Conservation (phyloP, 2,113 vertebrate species). For the rabbit (Oryctolagus cuniculus) region DNA sequence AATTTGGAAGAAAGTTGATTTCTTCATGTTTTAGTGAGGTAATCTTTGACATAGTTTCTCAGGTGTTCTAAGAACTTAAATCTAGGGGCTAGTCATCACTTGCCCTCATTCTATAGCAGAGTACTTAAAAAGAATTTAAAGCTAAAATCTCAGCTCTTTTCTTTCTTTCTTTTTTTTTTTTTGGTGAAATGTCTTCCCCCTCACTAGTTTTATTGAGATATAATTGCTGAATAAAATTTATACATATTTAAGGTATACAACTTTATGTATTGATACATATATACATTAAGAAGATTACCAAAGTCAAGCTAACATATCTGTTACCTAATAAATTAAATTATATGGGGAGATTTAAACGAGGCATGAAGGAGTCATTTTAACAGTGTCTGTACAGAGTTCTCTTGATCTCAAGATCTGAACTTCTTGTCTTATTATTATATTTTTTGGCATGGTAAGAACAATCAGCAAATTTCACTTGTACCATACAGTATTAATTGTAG, state of each 20-base stretch:
- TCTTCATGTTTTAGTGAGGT: conserved; percentile 40
- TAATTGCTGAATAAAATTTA: conserved; percentile 9
- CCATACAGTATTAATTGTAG: neutral
- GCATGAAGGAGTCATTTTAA: neutral
- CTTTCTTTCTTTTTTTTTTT: neutral
- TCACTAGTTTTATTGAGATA: neutral
- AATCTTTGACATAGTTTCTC: conserved; percentile 44
- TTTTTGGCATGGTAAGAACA: neutral
- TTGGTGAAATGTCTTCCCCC: neutral
- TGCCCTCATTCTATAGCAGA: too few relatives aligned
- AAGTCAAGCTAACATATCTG: neutral
- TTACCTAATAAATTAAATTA: neutral
- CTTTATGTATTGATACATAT: neutral
- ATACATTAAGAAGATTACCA: neutral
- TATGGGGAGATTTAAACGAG: neutral
- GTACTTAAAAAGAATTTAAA: neutral
- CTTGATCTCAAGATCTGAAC: neutral
- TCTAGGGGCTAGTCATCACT: too few relatives aligned
- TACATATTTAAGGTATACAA: neutral
- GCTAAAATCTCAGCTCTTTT: conserved; percentile 32
- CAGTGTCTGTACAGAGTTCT: neutral
- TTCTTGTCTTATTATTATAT: neutral
- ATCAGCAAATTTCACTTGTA: neutral
- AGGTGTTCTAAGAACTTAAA: neutral
- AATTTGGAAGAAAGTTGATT: conserved; percentile 13